Evolutionary conservation across 2,113 vertebrate genomes (phyloP).

Genomic region (Callionymus lyra): DNA sequence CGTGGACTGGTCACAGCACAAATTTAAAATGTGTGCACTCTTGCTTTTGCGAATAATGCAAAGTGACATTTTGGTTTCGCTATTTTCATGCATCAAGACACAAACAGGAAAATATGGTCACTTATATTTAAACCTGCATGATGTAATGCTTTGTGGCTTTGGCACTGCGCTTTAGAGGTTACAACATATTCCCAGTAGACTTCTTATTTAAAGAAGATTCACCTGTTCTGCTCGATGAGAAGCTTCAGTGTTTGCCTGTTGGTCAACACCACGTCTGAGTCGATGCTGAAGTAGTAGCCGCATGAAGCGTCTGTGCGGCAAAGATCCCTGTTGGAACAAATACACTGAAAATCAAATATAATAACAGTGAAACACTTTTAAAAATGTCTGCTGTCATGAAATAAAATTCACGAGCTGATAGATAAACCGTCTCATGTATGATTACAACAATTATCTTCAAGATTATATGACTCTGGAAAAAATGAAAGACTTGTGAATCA

Average conservation of each 20-base stretch:
- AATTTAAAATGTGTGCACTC: conserved; percentile 25
- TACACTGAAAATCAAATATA: conserved; percentile 3
- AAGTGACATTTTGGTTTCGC: conserved; percentile 36
- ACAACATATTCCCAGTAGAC: conserved; percentile 10
- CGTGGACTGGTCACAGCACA: conserved; percentile 21
- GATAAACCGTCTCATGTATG: background rate
- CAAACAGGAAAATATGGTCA: conserved; percentile 51
- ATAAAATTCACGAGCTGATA: background rate
- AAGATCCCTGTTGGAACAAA: conserved; percentile 71
- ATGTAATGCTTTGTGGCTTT: conserved; percentile 50
- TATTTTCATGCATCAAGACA: conserved; percentile 36
- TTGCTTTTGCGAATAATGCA: conserved; percentile 46
- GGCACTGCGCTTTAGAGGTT: conserved; percentile 19
- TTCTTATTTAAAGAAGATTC: conserved; percentile 12
- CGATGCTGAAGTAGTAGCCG: conserved; percentile 88
- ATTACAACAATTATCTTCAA: no score
- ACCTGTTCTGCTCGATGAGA: conserved; percentile 98
- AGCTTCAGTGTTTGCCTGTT: conserved; percentile 84
- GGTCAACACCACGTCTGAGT: conserved; percentile 88
- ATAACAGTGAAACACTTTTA: background rate
- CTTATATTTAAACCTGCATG: conserved; percentile 51
- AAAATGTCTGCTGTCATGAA: background rate
- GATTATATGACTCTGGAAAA: no score
- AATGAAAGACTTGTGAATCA: no score
- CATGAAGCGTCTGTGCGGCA: conserved; percentile 82